Base-by-base conservation (phyloP, 2,113 vertebrate species). In the Terrapene triunguis region DNA sequence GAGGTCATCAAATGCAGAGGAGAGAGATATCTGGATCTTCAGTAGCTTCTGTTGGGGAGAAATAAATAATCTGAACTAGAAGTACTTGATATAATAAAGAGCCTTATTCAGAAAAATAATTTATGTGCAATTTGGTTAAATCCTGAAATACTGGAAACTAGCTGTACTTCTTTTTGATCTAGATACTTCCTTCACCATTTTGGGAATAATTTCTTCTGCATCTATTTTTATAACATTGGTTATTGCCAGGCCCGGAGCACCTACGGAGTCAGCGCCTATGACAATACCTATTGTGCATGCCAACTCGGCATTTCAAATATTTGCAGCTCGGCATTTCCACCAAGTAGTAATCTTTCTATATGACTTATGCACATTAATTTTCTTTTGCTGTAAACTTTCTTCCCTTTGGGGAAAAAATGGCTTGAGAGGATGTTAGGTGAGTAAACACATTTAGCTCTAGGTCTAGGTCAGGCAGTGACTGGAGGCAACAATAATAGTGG, bases 401-500 rank as follows among this genome's bases (percentile, higher is more conserved):
- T 88, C 92, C 80, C 94, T 96, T 87, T 82, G 22, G 48, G 82
- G 35, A 42, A 88, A 82, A 93, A 92, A n/a, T 53, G 50, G 32
- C 79, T 88, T 87, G 89, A 93, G 76, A 94, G 84, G 85, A 76
- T 48, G 83, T 96, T 91, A 94, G 90, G 85, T 90, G 84, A 96
- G 88, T 94, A 96, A 97, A 97, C 94, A 96, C 79, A 89, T 89
- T 93, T 93, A 95, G 94, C 89, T 62, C 13, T 48, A 62, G 95
- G 96, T 95, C 88, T 94, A 93, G 97, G 97, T 96, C 96, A 97
- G 84, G 90, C 94, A 88, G 14, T 88, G 91, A 90, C 91, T 96
- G 1, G 2, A 88, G 80, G 59, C 84, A 97, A 91, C 80, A 96
- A 86, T 89, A 94, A 94, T 59, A 92, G 92, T 88, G 89, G 87